Conservation (phyloP, 2,113 vertebrate species). For the Todiramphus chloris region DNA sequence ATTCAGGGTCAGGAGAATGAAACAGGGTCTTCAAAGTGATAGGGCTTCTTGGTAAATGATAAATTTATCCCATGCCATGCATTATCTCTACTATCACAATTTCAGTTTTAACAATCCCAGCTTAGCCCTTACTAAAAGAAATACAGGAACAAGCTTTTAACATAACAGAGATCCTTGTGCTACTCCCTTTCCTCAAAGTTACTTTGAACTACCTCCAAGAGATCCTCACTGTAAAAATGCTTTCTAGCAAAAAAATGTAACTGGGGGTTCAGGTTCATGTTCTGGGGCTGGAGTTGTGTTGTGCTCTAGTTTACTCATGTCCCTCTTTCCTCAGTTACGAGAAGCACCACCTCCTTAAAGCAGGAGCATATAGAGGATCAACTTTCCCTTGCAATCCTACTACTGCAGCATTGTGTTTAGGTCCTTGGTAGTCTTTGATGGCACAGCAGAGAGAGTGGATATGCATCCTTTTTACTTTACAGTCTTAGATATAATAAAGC, state of each 20-base stretch:
- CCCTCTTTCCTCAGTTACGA: not conserved
- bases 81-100: not conserved
- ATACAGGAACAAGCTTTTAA: not conserved
- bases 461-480: not conserved
- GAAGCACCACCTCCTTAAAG: not conserved
- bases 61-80: not conserved
- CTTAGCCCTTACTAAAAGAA: not conserved
- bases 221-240: not conserved
- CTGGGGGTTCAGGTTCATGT: not conserved
- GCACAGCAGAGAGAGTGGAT: not conserved
- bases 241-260: not conserved
- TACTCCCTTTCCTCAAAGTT: not conserved
- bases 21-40: not conserved
- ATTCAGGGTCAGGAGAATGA: not conserved
- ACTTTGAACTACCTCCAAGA: not conserved
- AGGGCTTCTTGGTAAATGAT: not conserved
- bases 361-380: not conserved
- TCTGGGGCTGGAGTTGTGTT: not conserved
- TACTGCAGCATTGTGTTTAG: not conserved
- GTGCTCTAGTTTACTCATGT: not conserved
- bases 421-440: not conserved
- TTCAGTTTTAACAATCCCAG: not conserved
- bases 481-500: not conserved
- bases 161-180: not conserved
- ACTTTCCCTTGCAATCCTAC: not conserved